Evolutionary conservation across 1,140 invertebrate species (phyloP).

Genomic region (Neotoxoptera formosana): DNA sequence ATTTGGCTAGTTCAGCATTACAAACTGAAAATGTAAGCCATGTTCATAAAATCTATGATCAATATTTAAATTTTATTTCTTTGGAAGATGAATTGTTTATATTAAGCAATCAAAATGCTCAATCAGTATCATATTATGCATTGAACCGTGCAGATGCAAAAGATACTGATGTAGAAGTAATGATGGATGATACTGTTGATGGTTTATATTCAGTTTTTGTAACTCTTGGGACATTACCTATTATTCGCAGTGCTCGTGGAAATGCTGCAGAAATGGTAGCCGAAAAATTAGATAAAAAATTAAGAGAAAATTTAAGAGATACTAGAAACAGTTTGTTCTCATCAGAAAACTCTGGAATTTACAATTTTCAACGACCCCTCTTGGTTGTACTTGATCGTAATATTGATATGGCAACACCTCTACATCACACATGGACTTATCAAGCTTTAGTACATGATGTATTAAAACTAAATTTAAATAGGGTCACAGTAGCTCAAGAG

Average conservation of each 20-base stretch:
- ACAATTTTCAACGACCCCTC: constrained; percentile 90
- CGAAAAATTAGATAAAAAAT: constrained; percentile 95
- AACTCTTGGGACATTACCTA: constrained; percentile 87
- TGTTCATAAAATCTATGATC: constrained; percentile 95
- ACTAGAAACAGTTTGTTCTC: constrained; percentile 95
- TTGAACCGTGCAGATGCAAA: constrained; percentile 95
- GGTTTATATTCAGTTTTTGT: constrained; percentile 98
- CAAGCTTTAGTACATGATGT: constrained; percentile 97
- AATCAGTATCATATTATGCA: constrained; percentile 91
- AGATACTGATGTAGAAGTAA: constrained; percentile 93
- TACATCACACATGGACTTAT: constrained; percentile 99
- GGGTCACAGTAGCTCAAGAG: constrained; percentile 63
- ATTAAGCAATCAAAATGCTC: constrained; percentile 89
- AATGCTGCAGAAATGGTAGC: constrained; percentile 99
- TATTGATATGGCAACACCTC: constrained; percentile 94
- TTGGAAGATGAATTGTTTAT: constrained; percentile 98
- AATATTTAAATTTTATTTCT: constrained; percentile 98
- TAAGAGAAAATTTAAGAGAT: constrained; percentile 96
- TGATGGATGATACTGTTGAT: constrained; percentile 95
- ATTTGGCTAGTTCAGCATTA: constrained; percentile 90
- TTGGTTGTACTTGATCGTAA: constrained; percentile 93
- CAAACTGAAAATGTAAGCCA: constrained; percentile 86
- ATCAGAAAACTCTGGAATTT: constrained; percentile 68
- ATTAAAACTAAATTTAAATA: constrained; percentile 87
- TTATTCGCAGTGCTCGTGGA: constrained; percentile 93